These are phyloP conservation scores for Temnothorax rugatulus DNA, from an alignment of 2,888 invertebrate genomes.

Conservation along the genomic window DNA sequence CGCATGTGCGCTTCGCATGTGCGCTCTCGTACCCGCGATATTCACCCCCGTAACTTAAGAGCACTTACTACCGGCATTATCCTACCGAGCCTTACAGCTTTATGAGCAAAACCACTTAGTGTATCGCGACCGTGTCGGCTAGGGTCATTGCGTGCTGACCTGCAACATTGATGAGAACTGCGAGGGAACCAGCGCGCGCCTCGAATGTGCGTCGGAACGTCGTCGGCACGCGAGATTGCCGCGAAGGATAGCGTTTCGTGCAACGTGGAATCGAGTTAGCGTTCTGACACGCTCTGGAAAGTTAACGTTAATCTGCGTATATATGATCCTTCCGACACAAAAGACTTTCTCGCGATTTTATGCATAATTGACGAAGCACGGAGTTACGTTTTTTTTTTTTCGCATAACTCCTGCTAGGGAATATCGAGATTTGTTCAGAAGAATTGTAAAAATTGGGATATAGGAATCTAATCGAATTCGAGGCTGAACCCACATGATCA, in stretches of 20 bases:
- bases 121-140: conserved; percentile 76
- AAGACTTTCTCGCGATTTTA: background rate
- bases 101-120: conserved; percentile 86
- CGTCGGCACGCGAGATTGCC: conserved; percentile 62
- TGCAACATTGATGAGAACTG: conserved; percentile 83
- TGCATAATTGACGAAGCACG: background rate
- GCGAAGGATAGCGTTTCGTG: conserved; percentile 34
- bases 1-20: conserved; percentile 76
- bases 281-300: conserved; percentile 2
- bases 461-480: background rate
- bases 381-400: background rate
- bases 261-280: conserved; percentile 21
- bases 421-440: background rate
- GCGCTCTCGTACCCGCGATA: conserved; percentile 57
- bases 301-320: conserved; percentile 7
- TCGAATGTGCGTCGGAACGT: conserved; percentile 51
- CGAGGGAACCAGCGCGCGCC: conserved; percentile 41
- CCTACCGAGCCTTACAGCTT: conserved; percentile 79
- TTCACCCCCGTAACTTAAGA: conserved; percentile 61
- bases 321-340: background rate
- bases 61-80: conserved; percentile 75
- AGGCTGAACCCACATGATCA: background rate
- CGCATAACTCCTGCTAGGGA: background rate
- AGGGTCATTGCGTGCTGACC: conserved; percentile 76
- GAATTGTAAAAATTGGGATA: background rate